Evolutionary conservation across 2,113 vertebrate genomes (phyloP).

Genomic region (Tyrannus savana): DNA sequence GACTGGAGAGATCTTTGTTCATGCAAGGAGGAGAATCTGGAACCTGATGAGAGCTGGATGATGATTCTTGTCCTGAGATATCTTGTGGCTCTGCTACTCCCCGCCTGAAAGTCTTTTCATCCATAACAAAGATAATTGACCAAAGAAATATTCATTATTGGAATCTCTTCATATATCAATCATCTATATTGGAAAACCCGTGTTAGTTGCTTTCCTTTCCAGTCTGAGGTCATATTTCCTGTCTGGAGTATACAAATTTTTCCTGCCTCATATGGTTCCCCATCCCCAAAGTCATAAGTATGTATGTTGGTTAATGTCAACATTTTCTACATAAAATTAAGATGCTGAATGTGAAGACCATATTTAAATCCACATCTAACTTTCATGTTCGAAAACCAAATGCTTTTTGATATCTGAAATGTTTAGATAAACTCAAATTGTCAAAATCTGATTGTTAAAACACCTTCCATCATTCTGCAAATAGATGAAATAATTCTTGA

Average conservation of each 20-base stretch:
- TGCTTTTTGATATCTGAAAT: not conserved
- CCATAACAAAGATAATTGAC: accelerated
- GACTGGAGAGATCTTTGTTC: not conserved
- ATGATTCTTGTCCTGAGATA: not conserved
- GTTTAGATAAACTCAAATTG: not conserved
- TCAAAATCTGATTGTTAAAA: not conserved
- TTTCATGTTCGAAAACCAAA: not conserved
- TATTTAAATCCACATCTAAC: not conserved
- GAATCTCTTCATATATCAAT: not conserved
- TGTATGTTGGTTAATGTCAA: not conserved
- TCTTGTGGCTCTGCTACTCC: not conserved
- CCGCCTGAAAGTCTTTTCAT: not conserved
- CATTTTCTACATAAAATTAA: not conserved
- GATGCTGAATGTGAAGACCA: not conserved
- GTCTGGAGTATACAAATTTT: not conserved
- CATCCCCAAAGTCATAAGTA: not conserved
- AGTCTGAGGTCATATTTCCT: not conserved
- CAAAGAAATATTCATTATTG: not conserved
- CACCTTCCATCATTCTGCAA: not conserved
- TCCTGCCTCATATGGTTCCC: not conserved
- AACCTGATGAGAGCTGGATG: not conserved
- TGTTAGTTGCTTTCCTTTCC: not conserved
- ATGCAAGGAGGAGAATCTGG: not conserved
- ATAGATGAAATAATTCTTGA: not conserved
- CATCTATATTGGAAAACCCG: accelerated